Evolutionary conservation across 2,113 vertebrate genomes (phyloP).

Genomic region (Todiramphus chloris): DNA sequence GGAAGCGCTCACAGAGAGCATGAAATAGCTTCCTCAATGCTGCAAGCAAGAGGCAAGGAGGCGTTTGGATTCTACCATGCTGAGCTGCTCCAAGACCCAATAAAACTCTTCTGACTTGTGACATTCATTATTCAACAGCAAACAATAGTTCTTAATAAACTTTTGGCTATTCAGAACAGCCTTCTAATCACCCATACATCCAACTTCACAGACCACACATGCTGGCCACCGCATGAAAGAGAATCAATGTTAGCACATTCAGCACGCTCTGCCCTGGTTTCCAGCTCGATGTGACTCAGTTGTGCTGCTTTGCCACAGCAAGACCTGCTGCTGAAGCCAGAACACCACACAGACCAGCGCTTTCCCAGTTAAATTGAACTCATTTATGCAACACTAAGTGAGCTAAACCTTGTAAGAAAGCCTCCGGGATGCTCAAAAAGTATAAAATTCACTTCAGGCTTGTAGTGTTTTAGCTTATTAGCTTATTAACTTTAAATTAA

Average conservation of each 20-base stretch:
- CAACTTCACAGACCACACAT: not conserved
- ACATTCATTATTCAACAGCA: conserved; percentile 8
- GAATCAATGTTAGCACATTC: not conserved
- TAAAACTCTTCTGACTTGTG: not conserved
- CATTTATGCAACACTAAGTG: not conserved
- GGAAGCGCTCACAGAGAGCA: not conserved
- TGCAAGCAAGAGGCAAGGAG: not conserved
- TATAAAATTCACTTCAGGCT: not conserved
- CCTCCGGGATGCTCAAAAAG: not conserved
- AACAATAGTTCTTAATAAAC: conserved; percentile 30
- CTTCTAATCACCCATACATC: not conserved
- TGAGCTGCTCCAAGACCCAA: not conserved
- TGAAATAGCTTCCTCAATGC: not conserved
- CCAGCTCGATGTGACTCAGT: not conserved
- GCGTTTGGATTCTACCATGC: not conserved
- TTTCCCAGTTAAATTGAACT: not conserved
- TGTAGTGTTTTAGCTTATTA: not conserved
- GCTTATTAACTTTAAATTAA: not conserved
- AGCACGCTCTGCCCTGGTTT: not conserved
- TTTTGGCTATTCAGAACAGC: not conserved
- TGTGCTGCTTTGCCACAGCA: not conserved
- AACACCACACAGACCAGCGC: not conserved
- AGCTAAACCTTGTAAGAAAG: not conserved
- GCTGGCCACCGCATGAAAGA: not conserved
- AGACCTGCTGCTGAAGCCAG: not conserved